Percentiles rank a stretch among this genome's conserved stretches.
Conservation (phyloP, 2,113 vertebrate genomes). For the Perca fluviatilis region DNA sequence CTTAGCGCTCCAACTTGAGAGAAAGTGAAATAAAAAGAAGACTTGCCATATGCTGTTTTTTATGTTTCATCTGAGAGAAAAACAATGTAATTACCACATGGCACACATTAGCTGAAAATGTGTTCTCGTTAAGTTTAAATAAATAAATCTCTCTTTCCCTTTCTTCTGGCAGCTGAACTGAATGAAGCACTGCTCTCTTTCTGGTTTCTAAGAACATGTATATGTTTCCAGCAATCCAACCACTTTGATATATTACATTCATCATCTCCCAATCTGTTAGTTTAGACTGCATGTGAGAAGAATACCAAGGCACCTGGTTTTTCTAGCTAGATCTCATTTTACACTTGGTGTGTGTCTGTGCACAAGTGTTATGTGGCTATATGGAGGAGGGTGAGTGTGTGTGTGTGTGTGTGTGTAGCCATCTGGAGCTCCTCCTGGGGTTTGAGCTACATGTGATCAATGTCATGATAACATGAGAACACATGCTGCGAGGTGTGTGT, state of each 20-base stretch:
- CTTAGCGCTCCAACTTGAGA: constrained; percentile 95
- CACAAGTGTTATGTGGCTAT: constrained; percentile 7
- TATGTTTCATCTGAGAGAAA: constrained; percentile 31
- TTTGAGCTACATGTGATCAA: constrained; percentile 60
- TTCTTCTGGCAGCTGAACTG: not conserved
- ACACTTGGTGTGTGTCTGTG: constrained; percentile 15
- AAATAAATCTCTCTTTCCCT: constrained; percentile 14
- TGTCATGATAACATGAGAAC: constrained; percentile 55
- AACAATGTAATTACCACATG: constrained; percentile 27
- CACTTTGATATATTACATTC: constrained; percentile 9
- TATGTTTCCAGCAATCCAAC: constrained; percentile 14
- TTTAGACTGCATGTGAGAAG: not conserved
- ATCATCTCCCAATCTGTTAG: constrained; percentile 17
- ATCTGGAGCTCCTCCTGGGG: constrained; percentile 70
- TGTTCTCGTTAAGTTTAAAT: constrained; percentile 22
- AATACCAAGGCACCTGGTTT: constrained; percentile 9
- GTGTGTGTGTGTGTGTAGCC: constrained; percentile 44
- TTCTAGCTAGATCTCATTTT: not conserved
- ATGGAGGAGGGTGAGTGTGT: constrained; percentile 20
- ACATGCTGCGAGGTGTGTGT: constrained; percentile 36
- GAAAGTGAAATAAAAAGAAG: not conserved
- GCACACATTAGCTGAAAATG: constrained; percentile 4
- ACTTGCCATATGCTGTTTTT: constrained; percentile 1
- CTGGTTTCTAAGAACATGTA: constrained; percentile 10
- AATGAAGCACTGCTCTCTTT: constrained; percentile 1